Evolutionary conservation across 2,888 invertebrate species (phyloP), one percentile per base, ranked within the genome.

Genomic region (Drosophila cognata): DNA sequence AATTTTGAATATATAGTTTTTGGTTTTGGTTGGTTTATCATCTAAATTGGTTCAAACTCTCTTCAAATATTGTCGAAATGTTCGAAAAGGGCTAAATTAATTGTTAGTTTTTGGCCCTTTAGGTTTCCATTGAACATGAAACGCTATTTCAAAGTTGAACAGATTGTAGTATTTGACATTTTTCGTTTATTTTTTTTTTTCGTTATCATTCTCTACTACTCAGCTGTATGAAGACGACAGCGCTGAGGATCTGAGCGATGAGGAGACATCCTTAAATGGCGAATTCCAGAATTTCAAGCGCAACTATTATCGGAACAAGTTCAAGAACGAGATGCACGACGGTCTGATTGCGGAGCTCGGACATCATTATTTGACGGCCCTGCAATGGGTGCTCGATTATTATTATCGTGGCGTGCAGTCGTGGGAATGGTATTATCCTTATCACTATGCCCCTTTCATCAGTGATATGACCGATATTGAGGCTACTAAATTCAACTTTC

Each of bases 371-470:
- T 96, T 99, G 13, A 94, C 96, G 48, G 99, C 98, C 0, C 96
- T 99, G 57, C 99, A 99, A 89, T 99, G 99, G 99, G 98, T 98
- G 91, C 94, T 99, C 25, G 95, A 96, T 91, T 99, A 99, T 93
- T 99, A 99, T 93, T 99, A 98, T 93, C 96, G 97, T 89, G 99
- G 99, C 8, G 98, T 98, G 52, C 97, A 97, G 59, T 99, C 98
- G 0, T 99, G 99, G 99, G 97, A 98, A 36, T 99, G 99, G 99
- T 99, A 95, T 93, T 99, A 99, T 93, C 98, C 99, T 0, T 97
- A 98, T 91, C 99, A 99, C 93, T 99, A 99, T 93, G 97, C 99
- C 0, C 99, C 99, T 0, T 99, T 96, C 92, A 97, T 99, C 82
- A 99, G 99, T 4, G 99, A 99, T 92, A 95, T 99, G 41, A 96